phyloP scores from a whole-genome alignment of 2,113 vertebrate genomes.

The Chloropsis cyanopogon region DNA sequence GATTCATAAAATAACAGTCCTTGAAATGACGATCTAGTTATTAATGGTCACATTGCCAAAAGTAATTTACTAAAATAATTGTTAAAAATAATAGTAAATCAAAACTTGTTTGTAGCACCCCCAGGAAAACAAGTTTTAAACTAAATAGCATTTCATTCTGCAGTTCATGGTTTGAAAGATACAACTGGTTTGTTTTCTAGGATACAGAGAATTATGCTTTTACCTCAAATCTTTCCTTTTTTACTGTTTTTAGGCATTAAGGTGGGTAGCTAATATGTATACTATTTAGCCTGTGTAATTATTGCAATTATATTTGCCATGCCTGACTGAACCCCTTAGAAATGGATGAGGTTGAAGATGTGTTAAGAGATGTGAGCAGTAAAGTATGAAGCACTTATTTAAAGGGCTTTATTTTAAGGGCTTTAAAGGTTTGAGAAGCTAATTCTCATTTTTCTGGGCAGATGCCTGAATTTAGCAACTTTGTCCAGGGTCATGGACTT shows the following conservation, averaged over 20 bases:
- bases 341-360: neutral
- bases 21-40: neutral
- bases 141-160: neutral
- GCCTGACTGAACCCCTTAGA: neutral
- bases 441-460: neutral
- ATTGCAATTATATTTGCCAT: neutral
- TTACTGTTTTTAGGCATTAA: neutral
- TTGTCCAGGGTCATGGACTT: neutral
- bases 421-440: neutral
- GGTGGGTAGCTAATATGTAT: neutral
- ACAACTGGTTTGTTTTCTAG: neutral
- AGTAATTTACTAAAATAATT: neutral
- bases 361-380: neutral
- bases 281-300: neutral
- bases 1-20: neutral
- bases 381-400: neutral
- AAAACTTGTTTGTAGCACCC: neutral
- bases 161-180: neutral
- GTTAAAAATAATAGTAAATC: neutral
- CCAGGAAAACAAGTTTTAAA: neutral
- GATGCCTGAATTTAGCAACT: neutral
- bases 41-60: neutral
- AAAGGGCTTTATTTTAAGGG: neutral
- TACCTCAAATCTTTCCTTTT: neutral
- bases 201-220: neutral